Conservation (phyloP, 2,113 vertebrate species). For the Lonchura striata region DNA sequence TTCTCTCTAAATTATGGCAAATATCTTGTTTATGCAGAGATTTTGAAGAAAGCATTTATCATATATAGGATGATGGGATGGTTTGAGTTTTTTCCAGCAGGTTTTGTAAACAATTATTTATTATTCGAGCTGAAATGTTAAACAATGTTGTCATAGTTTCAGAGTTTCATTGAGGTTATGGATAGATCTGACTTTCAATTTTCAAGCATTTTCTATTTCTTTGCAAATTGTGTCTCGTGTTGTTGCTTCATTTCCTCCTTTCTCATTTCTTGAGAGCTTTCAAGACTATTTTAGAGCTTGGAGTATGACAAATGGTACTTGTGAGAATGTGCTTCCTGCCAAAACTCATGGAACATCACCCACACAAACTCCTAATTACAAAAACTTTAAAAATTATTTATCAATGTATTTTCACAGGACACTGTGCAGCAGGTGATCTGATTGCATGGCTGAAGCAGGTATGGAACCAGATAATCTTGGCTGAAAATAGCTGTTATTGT, state of each 20-base stretch:
- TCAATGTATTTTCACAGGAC: background rate
- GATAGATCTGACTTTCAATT: background rate
- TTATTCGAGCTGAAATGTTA: background rate
- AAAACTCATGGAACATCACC: background rate
- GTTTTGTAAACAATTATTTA: background rate
- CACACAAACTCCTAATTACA: background rate
- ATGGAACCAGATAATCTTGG: background rate
- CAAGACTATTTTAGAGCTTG: background rate
- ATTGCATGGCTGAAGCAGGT: background rate
- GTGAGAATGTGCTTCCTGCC: background rate
- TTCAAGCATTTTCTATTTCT: background rate
- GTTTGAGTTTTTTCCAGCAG: background rate
- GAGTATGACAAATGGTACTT: background rate
- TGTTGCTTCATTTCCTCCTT: background rate
- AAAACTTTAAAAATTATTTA: too few species aligned
- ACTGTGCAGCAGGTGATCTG: background rate
- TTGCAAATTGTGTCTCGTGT: background rate
- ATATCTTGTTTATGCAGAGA: background rate
- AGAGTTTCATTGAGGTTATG: background rate
- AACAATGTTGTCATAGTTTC: background rate
- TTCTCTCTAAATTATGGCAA: background rate
- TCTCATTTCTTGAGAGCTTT: background rate
- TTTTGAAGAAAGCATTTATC: background rate
- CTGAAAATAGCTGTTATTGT: conserved; percentile 10
- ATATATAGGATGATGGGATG: background rate